Conservation (phyloP, 1,140 invertebrate species). For the Cotesia vestalis region DNA sequence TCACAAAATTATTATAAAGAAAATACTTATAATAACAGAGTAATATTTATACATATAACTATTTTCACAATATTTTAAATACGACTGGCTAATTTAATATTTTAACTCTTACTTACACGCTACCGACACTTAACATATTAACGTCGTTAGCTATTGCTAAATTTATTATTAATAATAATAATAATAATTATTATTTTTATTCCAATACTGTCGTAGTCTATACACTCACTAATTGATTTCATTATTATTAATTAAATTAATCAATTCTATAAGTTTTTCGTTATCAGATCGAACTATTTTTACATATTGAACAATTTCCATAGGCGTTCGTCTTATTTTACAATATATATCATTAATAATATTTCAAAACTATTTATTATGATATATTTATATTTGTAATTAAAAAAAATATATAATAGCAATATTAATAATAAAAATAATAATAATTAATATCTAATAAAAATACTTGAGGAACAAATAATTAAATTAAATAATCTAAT, state of each 20-base stretch:
- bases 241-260: slow-evolving; percentile 5
- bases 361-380: slow-evolving; percentile 10
- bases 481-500: neutral
- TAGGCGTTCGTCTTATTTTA: slow-evolving; percentile 31
- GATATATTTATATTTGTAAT: neutral
- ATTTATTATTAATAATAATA: neutral
- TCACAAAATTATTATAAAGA: slow-evolving; percentile 14
- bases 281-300: slow-evolving; percentile 26
- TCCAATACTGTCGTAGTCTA: slow-evolving; percentile 36
- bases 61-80: neutral
- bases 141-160: slow-evolving; percentile 1
- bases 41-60: neutral
- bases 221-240: slow-evolving; percentile 27
- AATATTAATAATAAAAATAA: neutral
- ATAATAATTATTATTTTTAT: neutral
- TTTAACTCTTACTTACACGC: neutral
- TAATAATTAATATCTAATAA: neutral
- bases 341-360: slow-evolving; percentile 27
- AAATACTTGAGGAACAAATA: slow-evolving; percentile 10
- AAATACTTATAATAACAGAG: slow-evolving; percentile 5
- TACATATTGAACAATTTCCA: slow-evolving; percentile 40
- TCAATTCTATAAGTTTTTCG: neutral
- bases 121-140: neutral
- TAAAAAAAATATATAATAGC: slow-evolving; percentile 17
- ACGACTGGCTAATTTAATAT: slow-evolving; percentile 18